Percentiles rank a stretch among this genome's conserved stretches.
phyloP scores from a whole-genome alignment of 2,888 invertebrate species.

The Elmis aenea region DNA sequence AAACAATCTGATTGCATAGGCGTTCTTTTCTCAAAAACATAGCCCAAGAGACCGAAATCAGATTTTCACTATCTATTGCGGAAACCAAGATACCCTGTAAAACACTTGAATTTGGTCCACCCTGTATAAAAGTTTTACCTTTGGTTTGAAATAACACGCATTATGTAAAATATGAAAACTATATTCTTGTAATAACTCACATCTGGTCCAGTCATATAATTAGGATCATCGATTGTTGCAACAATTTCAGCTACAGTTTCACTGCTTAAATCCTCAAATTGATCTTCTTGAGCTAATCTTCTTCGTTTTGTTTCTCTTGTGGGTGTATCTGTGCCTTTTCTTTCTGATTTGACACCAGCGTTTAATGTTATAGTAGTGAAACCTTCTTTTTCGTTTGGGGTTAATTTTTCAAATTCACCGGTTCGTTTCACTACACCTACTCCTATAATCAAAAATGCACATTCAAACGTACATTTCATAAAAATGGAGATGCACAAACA shows the following conservation, averaged over 20 bases:
- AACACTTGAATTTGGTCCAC: too few species aligned
- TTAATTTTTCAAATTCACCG: conserved; percentile 65
- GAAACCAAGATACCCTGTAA: too few species aligned
- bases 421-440: conserved; percentile 35
- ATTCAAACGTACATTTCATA: too few species aligned
- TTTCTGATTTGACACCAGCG: conserved; percentile 49
- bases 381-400: conserved; percentile 61
- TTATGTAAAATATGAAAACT: conserved; percentile 2
- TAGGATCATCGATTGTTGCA: conserved; percentile 76
- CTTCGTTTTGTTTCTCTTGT: conserved; percentile 45
- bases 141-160: neutral
- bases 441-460: conserved; percentile 14
- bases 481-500: too few species aligned
- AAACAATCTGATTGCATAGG: too few species aligned
- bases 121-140: too few species aligned
- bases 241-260: conserved; percentile 78
- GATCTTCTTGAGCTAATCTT: conserved; percentile 45
- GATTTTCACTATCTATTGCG: too few species aligned
- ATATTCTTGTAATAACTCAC: conserved; percentile 46
- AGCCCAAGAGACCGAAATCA: too few species aligned
- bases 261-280: conserved; percentile 68
- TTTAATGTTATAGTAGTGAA: conserved; percentile 64
- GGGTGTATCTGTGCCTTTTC: conserved; percentile 31
- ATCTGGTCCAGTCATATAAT: conserved; percentile 78
- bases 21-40: too few species aligned